Conservation (phyloP, 2,888 invertebrate genomes). For the Amphipoea oculea region DNA sequence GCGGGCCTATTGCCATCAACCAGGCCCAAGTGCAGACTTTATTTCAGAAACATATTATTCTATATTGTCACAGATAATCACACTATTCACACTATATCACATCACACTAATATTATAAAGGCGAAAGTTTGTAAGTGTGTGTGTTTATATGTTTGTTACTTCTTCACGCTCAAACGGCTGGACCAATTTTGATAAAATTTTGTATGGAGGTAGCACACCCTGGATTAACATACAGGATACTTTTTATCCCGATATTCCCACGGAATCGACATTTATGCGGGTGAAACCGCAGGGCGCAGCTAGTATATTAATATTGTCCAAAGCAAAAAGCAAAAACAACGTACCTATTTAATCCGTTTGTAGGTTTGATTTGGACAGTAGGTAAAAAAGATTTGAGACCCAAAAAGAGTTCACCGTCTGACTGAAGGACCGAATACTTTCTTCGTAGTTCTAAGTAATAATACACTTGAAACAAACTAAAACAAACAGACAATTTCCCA, state of each 20-base stretch:
- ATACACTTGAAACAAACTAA: slow-evolving; percentile 20
- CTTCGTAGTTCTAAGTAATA: slow-evolving; percentile 12
- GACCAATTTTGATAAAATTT: too few relatives aligned
- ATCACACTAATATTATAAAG: too few relatives aligned
- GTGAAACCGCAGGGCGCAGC: too few relatives aligned
- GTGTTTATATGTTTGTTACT: too few relatives aligned
- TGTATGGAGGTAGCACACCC: too few relatives aligned
- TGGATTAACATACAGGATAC: too few relatives aligned
- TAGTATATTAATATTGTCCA: not conserved
- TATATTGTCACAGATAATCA: not conserved
- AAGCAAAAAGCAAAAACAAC: not conserved
- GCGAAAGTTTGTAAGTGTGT: too few relatives aligned
- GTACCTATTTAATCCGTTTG: not conserved
- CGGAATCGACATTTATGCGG: too few relatives aligned
- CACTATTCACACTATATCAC: too few relatives aligned
- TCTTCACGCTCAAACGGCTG: too few relatives aligned
- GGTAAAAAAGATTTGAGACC: not conserved
- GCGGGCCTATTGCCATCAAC: not conserved
- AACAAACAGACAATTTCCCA: slow-evolving; percentile 49
- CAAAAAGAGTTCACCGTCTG: not conserved
- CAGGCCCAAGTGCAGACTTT: not conserved
- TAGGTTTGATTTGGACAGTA: not conserved
- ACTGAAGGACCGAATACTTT: not conserved
- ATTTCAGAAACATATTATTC: not conserved
- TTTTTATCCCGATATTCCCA: too few relatives aligned